Conservation (phyloP, 2,113 vertebrate species). For the Calyptomena viridis region DNA sequence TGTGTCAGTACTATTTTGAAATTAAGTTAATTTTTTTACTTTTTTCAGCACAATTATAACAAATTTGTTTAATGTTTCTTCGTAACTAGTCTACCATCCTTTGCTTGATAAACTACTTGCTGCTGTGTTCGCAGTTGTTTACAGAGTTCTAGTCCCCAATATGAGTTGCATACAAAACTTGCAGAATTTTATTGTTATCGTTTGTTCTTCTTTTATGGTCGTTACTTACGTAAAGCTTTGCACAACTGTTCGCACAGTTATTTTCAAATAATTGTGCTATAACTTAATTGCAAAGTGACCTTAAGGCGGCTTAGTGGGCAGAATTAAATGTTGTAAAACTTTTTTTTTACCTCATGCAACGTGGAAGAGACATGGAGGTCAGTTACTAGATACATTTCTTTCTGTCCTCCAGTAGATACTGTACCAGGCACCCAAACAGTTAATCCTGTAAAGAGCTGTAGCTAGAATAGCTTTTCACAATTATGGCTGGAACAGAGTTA, state of each 20-base stretch:
- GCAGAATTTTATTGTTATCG: not conserved
- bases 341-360: not conserved
- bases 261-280: not conserved
- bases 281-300: not conserved
- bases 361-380: not conserved
- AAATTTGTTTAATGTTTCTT: not conserved
- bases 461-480: not conserved
- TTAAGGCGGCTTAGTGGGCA: not conserved
- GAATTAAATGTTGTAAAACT: not conserved
- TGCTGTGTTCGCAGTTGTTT: not conserved
- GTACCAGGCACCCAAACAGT: not conserved
- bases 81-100: not conserved
- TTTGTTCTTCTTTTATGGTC: not conserved
- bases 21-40: accelerated
- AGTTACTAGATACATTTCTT: not conserved
- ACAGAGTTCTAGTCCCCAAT: not conserved
- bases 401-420: not conserved
- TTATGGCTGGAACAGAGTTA: not conserved
- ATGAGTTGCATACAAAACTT: not conserved
- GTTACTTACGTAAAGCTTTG: not conserved
- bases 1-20: not conserved
- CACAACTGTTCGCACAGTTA: not conserved
- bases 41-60: not conserved
- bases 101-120: not conserved
- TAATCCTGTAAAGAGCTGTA: not conserved